A percentile compares a stretch with the other conserved stretches of the same genome.
Evolutionary conservation across 2,888 invertebrate genomes (phyloP).

Genomic region (Eudasyphora cyanicolor): DNA sequence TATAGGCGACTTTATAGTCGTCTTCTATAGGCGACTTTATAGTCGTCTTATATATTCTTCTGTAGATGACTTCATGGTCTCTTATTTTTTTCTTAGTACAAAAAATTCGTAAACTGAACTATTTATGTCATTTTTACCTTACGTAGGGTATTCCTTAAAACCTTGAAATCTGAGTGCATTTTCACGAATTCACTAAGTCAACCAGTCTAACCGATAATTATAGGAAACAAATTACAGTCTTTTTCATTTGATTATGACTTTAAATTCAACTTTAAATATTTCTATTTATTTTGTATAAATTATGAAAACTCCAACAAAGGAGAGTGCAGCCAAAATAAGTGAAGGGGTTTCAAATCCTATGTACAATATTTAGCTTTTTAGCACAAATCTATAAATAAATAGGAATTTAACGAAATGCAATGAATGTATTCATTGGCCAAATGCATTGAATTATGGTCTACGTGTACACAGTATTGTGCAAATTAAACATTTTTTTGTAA

Average conservation of each 20-base stretch:
- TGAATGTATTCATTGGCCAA: not conserved
- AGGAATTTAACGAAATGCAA: not conserved
- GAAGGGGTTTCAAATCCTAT: not conserved
- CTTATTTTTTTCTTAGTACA: too few relatives aligned
- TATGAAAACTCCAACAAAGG: not conserved
- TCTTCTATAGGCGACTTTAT: too few relatives aligned
- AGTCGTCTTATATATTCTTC: too few relatives aligned
- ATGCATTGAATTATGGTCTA: not conserved
- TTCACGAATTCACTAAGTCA: not conserved
- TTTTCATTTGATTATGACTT: constrained; percentile 20
- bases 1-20: too few relatives aligned
- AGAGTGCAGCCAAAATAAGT: not conserved
- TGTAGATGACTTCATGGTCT: too few relatives aligned
- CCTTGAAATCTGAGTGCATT: constrained; percentile 5
- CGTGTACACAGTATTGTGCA: not conserved
- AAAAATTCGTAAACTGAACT: too few relatives aligned
- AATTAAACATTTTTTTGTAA: constrained; percentile 1
- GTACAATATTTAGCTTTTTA: not conserved
- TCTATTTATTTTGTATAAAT: not conserved
- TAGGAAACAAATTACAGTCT: not conserved
- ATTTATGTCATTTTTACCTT: not conserved
- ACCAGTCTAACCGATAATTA: not conserved
- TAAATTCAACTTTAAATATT: not conserved
- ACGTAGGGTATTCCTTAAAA: not conserved
- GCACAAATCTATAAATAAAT: constrained; percentile 10